phyloP scores from a whole-genome alignment of 2,113 vertebrate genomes.

The Rhadina sibilatrix region DNA sequence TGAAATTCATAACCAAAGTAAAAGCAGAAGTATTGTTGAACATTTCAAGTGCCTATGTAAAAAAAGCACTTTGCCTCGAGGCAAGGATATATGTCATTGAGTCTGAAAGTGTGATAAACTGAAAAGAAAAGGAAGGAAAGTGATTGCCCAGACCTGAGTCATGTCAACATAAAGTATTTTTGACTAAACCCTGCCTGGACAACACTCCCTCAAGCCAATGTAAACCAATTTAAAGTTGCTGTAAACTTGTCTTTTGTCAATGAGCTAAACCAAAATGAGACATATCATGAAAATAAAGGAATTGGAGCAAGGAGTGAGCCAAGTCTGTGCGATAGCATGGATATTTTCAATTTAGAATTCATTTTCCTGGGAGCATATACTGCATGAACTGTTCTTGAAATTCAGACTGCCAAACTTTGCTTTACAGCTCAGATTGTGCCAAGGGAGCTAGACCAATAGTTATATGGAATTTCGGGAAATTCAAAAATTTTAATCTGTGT shows the following conservation, averaged over 20 bases:
- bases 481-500: neutral
- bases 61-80: neutral
- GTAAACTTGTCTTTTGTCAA: conserved; percentile 34
- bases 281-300: neutral
- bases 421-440: conserved; percentile 16
- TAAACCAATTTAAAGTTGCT: conserved; percentile 49
- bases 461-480: neutral
- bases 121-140: conserved; percentile 44
- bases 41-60: neutral
- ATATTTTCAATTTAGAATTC: conserved; percentile 18
- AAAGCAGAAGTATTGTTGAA: conserved; percentile 12
- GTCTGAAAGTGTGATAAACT: conserved; percentile 31
- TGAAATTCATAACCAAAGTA: neutral
- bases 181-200: conserved; percentile 22
- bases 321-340: neutral
- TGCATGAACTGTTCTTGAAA: conserved; percentile 22
- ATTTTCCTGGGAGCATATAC: neutral
- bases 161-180: conserved; percentile 47
- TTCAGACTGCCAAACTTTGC: conserved; percentile 6
- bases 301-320: conserved; percentile 1
- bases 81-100: neutral
- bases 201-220: conserved; percentile 27
- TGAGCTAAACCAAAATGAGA: conserved; percentile 15
- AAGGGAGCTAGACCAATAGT: neutral
- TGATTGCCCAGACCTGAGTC: conserved; percentile 6